Evolutionary conservation across 2,888 invertebrate species (phyloP), one percentile per base, ranked within the genome.

Genomic region (Metopia argyrocephala): DNA sequence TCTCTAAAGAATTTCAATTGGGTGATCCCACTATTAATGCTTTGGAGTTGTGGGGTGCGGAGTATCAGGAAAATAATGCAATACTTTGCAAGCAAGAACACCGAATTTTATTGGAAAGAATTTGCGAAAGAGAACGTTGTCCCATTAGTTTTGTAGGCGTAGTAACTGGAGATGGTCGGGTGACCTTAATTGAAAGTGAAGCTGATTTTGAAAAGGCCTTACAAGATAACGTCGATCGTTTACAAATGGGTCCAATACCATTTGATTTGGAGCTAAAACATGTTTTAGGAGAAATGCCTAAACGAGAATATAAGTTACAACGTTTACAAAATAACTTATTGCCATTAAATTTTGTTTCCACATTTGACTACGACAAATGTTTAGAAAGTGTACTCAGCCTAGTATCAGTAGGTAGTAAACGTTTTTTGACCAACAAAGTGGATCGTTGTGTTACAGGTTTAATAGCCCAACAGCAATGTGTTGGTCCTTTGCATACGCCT

Each of bases 381-480:
- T 86, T 95, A 7, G 86, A 89, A 1, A 92, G 94, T 82, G 98
- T 99, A 0, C 91, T 99, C 56, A 92, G 96, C 83, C 92, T 98
- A 23, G 96, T 98, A 0, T 94, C 97, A 1, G 98, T 99, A 5
- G 96, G 95, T 59, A 98, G 98, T 89, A 99, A 99, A 90, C 93
- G 98, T 85, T 98, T 96, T 89, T 92, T 98, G 52, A 98, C 98
- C 0, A 98, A 96, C 87, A 98, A 98, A 93, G 98, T 98, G 18
- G 96, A 96, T 89, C 93, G 98, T 52, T 98, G 98, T 88, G 98
- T 99, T 7, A 95, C 97, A 2, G 99, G 99, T 1, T 91, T 99
- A 18, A 93, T 99, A 74, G 99, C 97, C 0, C 98, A 98, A 90
- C 99, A 99, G 87, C 99, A 99, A 90, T 99, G 99, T 89, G 97